A percentile compares a stretch with the other conserved stretches of the same genome.
Evolutionary conservation across 2,797 vertebrate genomes (phyloP).

Genomic region (Pseudochirops cupreus): DNA sequence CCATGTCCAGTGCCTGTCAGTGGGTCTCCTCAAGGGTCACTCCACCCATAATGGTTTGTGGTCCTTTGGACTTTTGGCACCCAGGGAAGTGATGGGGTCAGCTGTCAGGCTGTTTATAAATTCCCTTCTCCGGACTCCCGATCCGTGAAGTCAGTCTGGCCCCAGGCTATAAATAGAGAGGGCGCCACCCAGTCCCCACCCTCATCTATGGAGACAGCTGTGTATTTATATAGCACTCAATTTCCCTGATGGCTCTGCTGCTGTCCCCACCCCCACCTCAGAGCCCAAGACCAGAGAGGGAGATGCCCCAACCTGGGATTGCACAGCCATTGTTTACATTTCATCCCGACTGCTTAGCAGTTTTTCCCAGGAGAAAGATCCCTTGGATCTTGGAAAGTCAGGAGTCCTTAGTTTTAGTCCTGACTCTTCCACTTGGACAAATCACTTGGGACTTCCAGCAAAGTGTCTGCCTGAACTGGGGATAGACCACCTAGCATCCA

Average conservation of each 20-base stretch:
- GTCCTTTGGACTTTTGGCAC: neutral
- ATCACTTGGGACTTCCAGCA: neutral
- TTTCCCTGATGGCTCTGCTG: neutral
- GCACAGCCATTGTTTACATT: neutral
- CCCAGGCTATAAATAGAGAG: neutral
- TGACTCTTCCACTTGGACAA: neutral
- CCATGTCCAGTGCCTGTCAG: neutral
- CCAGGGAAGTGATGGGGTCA: neutral
- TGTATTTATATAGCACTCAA: neutral
- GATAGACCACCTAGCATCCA: neutral
- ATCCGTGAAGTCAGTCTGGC: conserved; percentile 1
- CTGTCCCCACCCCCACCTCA: neutral
- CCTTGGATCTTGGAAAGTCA: neutral
- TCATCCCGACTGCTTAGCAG: neutral
- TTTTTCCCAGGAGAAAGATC: neutral
- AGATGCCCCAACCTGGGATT: neutral
- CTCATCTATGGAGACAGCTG: neutral
- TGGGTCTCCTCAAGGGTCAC: neutral
- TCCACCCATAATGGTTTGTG: neutral
- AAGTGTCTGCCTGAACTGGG: neutral
- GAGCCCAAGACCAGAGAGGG: neutral
- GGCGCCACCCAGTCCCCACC: neutral
- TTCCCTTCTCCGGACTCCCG: neutral
- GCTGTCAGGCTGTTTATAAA: conserved; percentile 8
- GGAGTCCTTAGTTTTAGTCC: neutral